These are phyloP conservation scores for Coilia nasus DNA, from an alignment of 2,797 vertebrate species.

Conservation along the genomic window DNA sequence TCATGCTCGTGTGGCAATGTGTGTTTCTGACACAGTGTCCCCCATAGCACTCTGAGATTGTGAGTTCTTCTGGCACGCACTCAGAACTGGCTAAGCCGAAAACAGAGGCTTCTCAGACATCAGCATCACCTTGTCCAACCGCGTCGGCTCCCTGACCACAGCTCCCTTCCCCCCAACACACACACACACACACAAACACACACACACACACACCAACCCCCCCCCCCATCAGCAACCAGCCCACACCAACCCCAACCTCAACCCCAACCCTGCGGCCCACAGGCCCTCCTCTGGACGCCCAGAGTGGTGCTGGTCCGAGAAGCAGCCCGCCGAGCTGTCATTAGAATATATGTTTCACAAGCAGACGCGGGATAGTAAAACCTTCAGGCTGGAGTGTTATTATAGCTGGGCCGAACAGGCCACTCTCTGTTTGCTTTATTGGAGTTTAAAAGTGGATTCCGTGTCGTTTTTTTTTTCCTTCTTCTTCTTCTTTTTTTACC, in stretches of 20 bases:
- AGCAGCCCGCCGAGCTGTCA: constrained; percentile 66
- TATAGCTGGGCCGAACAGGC: constrained; percentile 76
- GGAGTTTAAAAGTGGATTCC: constrained; percentile 70
- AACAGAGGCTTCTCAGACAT: constrained; percentile 73
- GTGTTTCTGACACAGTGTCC: neutral
- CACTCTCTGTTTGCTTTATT: constrained; percentile 73
- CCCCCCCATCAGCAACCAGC: neutral
- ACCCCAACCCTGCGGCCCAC: constrained; percentile 15
- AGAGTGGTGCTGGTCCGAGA: constrained; percentile 31
- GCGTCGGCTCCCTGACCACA: constrained; percentile 32
- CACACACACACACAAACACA: neutral
- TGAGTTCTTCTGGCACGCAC: constrained; percentile 2
- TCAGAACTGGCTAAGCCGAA: neutral
- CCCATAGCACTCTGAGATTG: constrained; percentile 35
- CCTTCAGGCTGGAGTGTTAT: constrained; percentile 72
- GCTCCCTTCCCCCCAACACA: neutral
- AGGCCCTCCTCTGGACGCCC: constrained; percentile 23
- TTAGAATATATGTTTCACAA: constrained; percentile 81
- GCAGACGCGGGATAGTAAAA: constrained; percentile 78
- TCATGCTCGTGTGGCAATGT: neutral
- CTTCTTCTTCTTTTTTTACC: too few relatives aligned
- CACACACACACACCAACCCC: constrained; percentile 54
- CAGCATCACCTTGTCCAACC: constrained; percentile 72
- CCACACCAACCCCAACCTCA: neutral
- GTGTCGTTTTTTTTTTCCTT: constrained; percentile 59